Percentiles rank a stretch among this genome's conserved stretches.
phyloP scores from a whole-genome alignment of 2,888 invertebrate species.

The Ophion costatus region DNA sequence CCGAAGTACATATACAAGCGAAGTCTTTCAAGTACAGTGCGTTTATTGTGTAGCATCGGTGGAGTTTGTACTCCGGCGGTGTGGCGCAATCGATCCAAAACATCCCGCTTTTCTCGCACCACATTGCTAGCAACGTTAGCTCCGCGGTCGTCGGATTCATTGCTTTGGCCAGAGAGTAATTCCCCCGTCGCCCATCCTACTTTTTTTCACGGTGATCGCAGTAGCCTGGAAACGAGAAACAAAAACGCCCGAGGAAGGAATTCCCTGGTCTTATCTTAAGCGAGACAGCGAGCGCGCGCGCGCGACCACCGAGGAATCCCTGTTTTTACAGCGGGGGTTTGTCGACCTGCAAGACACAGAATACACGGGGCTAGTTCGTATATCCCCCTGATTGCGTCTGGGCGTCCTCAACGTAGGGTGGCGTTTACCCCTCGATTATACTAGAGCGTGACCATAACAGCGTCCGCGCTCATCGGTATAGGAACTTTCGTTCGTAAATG shows the following conservation, averaged over 20 bases:
- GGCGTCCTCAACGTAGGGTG: constrained; percentile 28
- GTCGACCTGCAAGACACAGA: constrained; percentile 42
- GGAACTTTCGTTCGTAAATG: constrained; percentile 71
- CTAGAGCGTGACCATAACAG: constrained; percentile 46
- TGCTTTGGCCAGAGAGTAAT: constrained; percentile 58
- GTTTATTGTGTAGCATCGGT: constrained; percentile 7
- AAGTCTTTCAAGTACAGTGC: background rate
- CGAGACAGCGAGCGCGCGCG: constrained; percentile 48
- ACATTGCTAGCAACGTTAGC: constrained; percentile 34
- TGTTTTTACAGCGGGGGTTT: constrained; percentile 62
- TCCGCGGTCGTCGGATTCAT: constrained; percentile 59
- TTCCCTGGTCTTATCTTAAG: constrained; percentile 62
- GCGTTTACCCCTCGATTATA: constrained; percentile 52
- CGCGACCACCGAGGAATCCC: constrained; percentile 49
- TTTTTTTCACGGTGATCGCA: constrained; percentile 34
- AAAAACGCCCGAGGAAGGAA: constrained; percentile 63
- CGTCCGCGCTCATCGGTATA: constrained; percentile 31
- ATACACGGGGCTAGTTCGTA: constrained; percentile 17
- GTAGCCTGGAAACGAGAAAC: constrained; percentile 57
- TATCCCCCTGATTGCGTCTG: constrained; percentile 54
- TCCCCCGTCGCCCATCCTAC: constrained; percentile 33
- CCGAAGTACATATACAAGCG: constrained; percentile 8
- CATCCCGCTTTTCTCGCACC: constrained; percentile 59
- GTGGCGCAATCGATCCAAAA: constrained; percentile 53
- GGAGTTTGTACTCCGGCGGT: constrained; percentile 35